Evolutionary conservation across 2,888 invertebrate species (phyloP).

Genomic region (Dendrolimus houi): DNA sequence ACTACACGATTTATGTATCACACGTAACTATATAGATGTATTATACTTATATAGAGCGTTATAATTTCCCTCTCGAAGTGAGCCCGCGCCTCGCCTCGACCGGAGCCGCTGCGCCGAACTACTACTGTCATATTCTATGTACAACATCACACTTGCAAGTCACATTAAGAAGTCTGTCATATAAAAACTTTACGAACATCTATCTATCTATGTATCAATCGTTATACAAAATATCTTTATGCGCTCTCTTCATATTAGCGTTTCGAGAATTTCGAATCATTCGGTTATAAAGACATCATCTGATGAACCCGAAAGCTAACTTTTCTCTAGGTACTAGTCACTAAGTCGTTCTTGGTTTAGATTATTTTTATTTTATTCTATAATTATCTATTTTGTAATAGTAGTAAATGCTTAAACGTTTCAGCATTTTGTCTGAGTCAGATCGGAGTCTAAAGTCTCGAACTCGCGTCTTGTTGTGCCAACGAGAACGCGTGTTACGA

Average conservation of each 20-base stretch:
- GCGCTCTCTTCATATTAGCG: slow-evolving; percentile 56
- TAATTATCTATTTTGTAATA: slow-evolving; percentile 40
- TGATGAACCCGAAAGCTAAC: slow-evolving; percentile 39
- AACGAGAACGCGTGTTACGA: slow-evolving; percentile 4
- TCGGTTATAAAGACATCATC: slow-evolving; percentile 24
- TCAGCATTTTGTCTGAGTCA: slow-evolving; percentile 43
- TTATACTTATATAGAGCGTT: slow-evolving; percentile 34
- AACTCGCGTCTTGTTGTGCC: slow-evolving; percentile 18
- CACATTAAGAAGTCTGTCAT: slow-evolving; percentile 67
- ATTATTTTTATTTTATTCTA: slow-evolving; percentile 47
- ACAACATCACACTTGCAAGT: slow-evolving; percentile 73
- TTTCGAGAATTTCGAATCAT: slow-evolving; percentile 44
- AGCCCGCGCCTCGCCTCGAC: slow-evolving; percentile 33
- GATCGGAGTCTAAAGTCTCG: slow-evolving; percentile 20
- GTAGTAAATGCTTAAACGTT: slow-evolving; percentile 58
- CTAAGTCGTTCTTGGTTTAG: slow-evolving; percentile 47
- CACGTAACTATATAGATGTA: slow-evolving; percentile 36
- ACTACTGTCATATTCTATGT: slow-evolving; percentile 45
- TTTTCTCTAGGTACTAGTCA: slow-evolving; percentile 52
- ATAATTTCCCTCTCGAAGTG: slow-evolving; percentile 20
- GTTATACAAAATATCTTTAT: slow-evolving; percentile 72
- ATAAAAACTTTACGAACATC: slow-evolving; percentile 67
- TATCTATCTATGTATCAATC: slow-evolving; percentile 57
- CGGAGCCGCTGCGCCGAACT: slow-evolving; percentile 27
- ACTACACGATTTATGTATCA: slow-evolving; percentile 66